Conservation (phyloP, 64 coral and sea anemone species). For the Stylophora pistillata region DNA sequence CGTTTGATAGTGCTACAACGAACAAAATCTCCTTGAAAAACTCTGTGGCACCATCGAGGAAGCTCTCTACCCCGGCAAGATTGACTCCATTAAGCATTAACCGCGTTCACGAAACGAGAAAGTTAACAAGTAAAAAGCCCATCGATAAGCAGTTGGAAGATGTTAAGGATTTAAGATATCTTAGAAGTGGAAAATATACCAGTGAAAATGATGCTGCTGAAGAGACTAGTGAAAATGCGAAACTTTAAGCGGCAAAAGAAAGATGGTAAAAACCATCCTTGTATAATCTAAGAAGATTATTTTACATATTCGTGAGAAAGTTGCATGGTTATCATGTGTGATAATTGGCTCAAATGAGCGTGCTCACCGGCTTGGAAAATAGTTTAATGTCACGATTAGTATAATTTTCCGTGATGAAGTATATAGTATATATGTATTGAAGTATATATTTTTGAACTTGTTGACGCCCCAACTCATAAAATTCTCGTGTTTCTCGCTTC, state of each 20-base stretch:
- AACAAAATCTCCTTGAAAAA: neutral
- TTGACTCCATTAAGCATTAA: neutral
- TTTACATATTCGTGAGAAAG: no score
- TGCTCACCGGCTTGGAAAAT: no score
- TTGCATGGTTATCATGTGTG: no score
- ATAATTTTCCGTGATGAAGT: no score
- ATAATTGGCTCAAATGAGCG: no score
- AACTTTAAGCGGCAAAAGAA: neutral
- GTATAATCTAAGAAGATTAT: no score
- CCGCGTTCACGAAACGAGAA: neutral
- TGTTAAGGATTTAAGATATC: constrained; percentile 11
- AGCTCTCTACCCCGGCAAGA: neutral
- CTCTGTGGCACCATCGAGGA: neutral
- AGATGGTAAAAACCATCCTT: no score
- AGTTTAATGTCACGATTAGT: no score
- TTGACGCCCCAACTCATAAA: no score
- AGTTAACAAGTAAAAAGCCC: constrained; percentile 11
- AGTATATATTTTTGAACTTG: no score
- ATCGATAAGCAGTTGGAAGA: constrained; percentile 2
- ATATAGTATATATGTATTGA: no score
- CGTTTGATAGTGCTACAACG: neutral
- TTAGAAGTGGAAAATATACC: constrained; percentile 30
- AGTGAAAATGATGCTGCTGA: neutral
- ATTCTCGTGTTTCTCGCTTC: no score
- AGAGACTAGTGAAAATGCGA: neutral